Evolutionary conservation across 2,797 vertebrate genomes (phyloP).

Genomic region (Sebastes diaconus): DNA sequence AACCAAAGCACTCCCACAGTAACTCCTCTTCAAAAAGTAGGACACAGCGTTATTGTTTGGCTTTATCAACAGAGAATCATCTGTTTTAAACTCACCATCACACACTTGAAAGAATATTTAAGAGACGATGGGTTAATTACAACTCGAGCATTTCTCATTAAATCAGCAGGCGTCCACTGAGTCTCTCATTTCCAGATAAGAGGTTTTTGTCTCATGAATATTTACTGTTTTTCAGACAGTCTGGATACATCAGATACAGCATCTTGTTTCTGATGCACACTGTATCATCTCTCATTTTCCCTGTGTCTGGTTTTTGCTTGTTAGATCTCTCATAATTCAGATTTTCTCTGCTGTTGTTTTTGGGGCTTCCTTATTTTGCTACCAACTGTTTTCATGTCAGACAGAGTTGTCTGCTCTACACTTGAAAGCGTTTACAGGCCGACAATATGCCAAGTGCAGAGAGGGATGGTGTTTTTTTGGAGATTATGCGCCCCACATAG

Average conservation of each 20-base stretch:
- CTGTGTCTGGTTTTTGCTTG: constrained; percentile 1
- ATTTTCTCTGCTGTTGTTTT: background rate
- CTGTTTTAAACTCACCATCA: background rate
- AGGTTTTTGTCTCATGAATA: constrained; percentile 20
- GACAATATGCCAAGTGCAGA: background rate
- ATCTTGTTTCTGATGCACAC: background rate
- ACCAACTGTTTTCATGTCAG: constrained; percentile 21
- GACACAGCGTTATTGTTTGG: background rate
- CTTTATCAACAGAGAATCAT: background rate
- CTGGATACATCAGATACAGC: background rate
- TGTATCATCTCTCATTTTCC: constrained; percentile 6
- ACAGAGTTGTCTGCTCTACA: constrained; percentile 4
- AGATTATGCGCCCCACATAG: constrained; percentile 5
- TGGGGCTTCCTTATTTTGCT: background rate
- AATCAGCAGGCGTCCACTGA: constrained; percentile 7
- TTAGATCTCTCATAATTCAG: constrained; percentile 14
- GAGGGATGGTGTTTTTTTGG: background rate
- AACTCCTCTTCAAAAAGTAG: background rate
- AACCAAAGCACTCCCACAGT: background rate
- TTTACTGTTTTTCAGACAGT: background rate
- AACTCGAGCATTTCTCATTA: background rate
- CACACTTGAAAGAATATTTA: background rate
- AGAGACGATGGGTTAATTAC: background rate
- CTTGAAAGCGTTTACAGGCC: background rate
- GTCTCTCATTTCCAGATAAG: constrained; percentile 4